Evolutionary conservation across 92 coral and sea anemone species (phyloP).

Genomic region (Virgularia gustaviana): DNA sequence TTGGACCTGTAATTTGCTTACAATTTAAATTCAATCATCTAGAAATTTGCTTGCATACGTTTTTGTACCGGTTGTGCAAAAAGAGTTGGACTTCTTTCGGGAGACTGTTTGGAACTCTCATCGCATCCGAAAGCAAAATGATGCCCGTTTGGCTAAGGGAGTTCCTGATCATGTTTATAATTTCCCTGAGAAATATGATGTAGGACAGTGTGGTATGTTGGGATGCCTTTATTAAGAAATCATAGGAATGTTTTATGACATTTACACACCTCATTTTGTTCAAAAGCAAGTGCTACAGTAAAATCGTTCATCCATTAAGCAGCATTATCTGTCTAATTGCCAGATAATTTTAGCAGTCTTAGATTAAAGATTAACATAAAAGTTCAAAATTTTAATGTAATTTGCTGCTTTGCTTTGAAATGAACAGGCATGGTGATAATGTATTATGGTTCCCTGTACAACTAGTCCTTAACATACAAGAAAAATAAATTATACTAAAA

Average conservation of each 20-base stretch:
- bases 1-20: not conserved
- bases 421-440: too few relatives aligned
- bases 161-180: not conserved
- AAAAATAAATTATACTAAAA: too few relatives aligned
- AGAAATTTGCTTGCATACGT: conserved; percentile 1
- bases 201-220: not conserved
- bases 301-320: too few relatives aligned
- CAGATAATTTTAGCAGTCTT: too few relatives aligned
- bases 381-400: too few relatives aligned
- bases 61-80: not conserved
- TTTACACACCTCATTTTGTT: too few relatives aligned
- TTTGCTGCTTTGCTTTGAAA: too few relatives aligned
- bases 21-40: not conserved
- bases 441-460: too few relatives aligned
- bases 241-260: too few relatives aligned
- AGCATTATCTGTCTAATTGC: too few relatives aligned
- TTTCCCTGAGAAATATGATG: conserved; percentile 17
- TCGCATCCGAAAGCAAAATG: not conserved
- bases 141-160: conserved; percentile 22
- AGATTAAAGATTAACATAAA: not conserved
- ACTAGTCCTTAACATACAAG: too few relatives aligned
- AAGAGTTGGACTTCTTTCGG: not conserved
- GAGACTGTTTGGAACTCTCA: conserved; percentile 34
- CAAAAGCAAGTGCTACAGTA: too few relatives aligned
- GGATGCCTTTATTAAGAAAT: not conserved